These are phyloP conservation scores for Heliconius eleuchia DNA, from an alignment of 1,140 invertebrate species.

Conservation along the genomic window DNA sequence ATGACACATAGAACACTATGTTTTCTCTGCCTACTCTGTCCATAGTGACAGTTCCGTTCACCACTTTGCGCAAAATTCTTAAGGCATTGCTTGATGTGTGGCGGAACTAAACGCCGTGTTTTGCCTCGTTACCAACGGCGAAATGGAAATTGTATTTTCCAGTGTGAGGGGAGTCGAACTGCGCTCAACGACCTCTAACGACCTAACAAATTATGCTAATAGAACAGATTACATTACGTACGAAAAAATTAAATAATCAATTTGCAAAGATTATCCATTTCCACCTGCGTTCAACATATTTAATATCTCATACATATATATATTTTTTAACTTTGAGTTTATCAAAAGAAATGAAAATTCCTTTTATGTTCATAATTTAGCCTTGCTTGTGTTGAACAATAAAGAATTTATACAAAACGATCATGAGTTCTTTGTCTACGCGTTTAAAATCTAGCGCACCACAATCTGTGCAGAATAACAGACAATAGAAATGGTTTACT, in stretches of 20 bases:
- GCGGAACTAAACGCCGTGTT: too few relatives aligned
- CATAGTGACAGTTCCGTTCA: too few relatives aligned
- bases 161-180: too few relatives aligned
- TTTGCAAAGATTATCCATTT: constrained; percentile 6
- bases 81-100: too few relatives aligned
- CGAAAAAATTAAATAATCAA: neutral
- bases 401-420: constrained; percentile 29
- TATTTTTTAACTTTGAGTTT: neutral
- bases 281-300: constrained; percentile 24
- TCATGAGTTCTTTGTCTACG: constrained; percentile 21
- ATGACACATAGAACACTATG: too few relatives aligned
- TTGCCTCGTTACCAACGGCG: too few relatives aligned
- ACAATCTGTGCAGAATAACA: constrained; percentile 15
- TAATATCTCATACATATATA: constrained; percentile 5
- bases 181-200: too few relatives aligned
- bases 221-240: neutral
- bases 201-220: neutral
- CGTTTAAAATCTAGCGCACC: constrained; percentile 23
- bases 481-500: constrained; percentile 22
- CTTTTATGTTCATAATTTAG: constrained; percentile 16
- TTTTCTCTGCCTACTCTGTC: too few relatives aligned
- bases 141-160: too few relatives aligned
- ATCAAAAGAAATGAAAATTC: constrained; percentile 24
- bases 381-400: constrained; percentile 15
- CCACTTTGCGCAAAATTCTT: too few relatives aligned